Conservation (phyloP, 2,888 invertebrate species). For the Sclerodermus sp. region DNA sequence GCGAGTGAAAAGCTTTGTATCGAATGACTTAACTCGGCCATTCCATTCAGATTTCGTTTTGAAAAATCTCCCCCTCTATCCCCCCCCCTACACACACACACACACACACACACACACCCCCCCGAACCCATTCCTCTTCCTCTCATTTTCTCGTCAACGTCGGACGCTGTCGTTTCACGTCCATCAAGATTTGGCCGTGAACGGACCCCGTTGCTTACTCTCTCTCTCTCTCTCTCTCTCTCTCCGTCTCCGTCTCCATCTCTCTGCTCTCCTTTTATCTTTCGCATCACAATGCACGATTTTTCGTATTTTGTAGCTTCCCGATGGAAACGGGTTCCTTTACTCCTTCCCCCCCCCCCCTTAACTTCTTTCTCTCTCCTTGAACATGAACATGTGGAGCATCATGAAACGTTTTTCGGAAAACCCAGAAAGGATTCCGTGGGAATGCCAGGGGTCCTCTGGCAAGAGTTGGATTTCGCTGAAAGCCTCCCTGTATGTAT, state of each 20-base stretch:
- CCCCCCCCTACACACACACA: too few relatives aligned
- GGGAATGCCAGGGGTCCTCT: slow-evolving; percentile 43
- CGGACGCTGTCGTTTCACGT: slow-evolving; percentile 30
- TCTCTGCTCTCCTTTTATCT: too few relatives aligned
- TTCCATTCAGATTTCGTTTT: too few relatives aligned
- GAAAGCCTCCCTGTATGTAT: slow-evolving; percentile 5
- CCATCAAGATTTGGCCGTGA: slow-evolving; percentile 44
- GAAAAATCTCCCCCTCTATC: neutral
- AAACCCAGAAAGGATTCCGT: slow-evolving; percentile 52
- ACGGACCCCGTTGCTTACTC: slow-evolving; percentile 21
- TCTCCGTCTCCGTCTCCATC: too few relatives aligned
- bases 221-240: slow-evolving; percentile 4
- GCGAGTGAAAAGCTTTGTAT: too few relatives aligned
- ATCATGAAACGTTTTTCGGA: slow-evolving; percentile 39
- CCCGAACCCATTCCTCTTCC: neutral
- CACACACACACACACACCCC: too few relatives aligned
- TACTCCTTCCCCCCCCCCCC: slow-evolving; percentile 7
- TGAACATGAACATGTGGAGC: neutral
- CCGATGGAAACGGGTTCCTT: slow-evolving; percentile 28
- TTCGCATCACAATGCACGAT: too few relatives aligned
- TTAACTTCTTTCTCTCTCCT: neutral
- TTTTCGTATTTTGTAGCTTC: slow-evolving; percentile 13
- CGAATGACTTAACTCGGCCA: too few relatives aligned
- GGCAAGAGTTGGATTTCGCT: slow-evolving; percentile 50
- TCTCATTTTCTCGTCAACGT: neutral